These are phyloP conservation scores for Oceanodroma tethys DNA, from an alignment of 2,113 vertebrate species.

Conservation along the genomic window DNA sequence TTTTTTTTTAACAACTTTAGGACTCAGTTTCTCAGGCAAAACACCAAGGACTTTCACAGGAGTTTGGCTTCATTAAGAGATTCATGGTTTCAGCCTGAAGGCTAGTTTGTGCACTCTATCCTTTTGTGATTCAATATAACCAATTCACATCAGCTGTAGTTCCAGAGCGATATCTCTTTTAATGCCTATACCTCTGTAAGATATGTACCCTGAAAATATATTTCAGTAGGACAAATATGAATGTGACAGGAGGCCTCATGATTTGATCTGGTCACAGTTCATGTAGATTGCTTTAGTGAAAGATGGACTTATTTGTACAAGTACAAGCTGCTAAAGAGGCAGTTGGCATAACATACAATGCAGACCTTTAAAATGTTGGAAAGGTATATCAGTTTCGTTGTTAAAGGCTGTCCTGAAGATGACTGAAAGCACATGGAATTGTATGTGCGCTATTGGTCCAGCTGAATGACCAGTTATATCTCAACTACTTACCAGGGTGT, in stretches of 20 bases:
- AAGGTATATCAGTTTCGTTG: neutral
- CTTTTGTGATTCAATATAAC: neutral
- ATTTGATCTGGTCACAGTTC: neutral
- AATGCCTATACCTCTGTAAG: neutral
- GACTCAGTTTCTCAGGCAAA: neutral
- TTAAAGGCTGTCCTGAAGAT: neutral
- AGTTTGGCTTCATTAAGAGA: neutral
- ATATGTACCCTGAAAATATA: neutral
- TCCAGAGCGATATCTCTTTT: neutral
- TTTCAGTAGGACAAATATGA: neutral
- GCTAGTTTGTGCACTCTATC: neutral
- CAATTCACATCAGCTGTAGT: neutral
- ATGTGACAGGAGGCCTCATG: neutral
- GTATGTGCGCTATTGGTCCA: no score
- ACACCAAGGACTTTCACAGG: neutral
- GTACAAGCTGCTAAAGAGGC: neutral
- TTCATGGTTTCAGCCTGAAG: neutral
- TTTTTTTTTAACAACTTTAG: neutral
- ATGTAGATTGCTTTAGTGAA: neutral
- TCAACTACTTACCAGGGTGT: neutral
- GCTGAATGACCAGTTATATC: neutral
- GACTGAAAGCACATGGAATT: neutral
- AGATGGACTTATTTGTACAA: neutral
- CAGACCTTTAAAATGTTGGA: neutral
- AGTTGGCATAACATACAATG: neutral